Evolutionary conservation across 1,140 invertebrate species (phyloP).

Genomic region (Macrostomum lignano): DNA sequence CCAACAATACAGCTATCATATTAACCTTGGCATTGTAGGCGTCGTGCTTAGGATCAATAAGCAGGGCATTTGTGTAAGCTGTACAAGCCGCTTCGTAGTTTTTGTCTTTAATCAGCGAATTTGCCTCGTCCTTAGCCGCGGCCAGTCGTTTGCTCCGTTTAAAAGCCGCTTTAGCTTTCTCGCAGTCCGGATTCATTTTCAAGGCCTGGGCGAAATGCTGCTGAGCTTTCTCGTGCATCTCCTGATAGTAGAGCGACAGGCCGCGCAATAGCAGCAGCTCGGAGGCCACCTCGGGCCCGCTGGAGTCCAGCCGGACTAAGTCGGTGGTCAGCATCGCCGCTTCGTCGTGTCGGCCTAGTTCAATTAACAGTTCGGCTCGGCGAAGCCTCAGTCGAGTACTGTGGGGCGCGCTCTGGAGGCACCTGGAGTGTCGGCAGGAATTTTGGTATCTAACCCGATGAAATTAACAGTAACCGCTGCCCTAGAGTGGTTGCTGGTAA

Average conservation of each 20-base stretch:
- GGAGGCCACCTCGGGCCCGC: background rate
- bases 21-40: slow-evolving; percentile 63
- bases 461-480: no score
- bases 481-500: no score
- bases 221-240: slow-evolving; percentile 3
- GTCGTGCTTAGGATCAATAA: slow-evolving; percentile 51
- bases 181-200: slow-evolving; percentile 4
- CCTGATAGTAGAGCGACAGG: slow-evolving; percentile 4
- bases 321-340: no score
- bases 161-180: background rate
- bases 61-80: slow-evolving; percentile 52
- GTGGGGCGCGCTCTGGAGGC: no score
- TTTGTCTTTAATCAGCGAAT: slow-evolving; percentile 48
- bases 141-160: slow-evolving; percentile 39
- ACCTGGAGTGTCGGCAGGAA: no score
- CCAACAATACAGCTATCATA: no score
- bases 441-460: no score
- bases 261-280: background rate
- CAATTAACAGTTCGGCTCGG: no score
- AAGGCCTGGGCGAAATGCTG: slow-evolving; percentile 5
- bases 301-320: no score
- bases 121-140: slow-evolving; percentile 65
- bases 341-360: no score
- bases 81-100: slow-evolving; percentile 46
- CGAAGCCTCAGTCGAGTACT: no score